Base-by-base conservation (phyloP, 2,113 vertebrate genomes). In the Myxocyprinus asiaticus region DNA sequence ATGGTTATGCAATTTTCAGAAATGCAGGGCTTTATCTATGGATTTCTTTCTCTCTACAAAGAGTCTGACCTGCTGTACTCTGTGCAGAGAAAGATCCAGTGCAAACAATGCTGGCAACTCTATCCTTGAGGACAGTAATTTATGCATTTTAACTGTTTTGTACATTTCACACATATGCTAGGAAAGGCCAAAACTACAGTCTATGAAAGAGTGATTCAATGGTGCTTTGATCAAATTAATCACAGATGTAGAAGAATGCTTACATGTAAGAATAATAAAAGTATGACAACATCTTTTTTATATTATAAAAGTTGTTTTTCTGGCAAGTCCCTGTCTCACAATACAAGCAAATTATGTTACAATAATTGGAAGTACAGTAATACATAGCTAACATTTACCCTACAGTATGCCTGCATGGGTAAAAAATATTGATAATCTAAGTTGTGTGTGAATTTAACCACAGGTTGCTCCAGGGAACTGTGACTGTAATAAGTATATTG, bases 1-100 rank as follows among this genome's bases (percentile, higher is more conserved):
- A 67, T 65, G 83, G 73, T 93, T 93, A 90, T 91, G 90, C 90
- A 93, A 92, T 91, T 90, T 89, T 91, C 86, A 91, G 85, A 86
- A 87, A 84, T 83, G 78, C 79, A 82, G 78, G 84, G 84, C 85
- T 81, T 82, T 81, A 84, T 85, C 77, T 89, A 89, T 90, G 85
- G 89, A 90, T 90, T 89, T 65, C 75, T 70, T 14, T 6, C 6
- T 44, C 47, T 22, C 70, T 81, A 11, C 65, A 73, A 70, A 67
- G 84, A 86, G 74, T 85, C 88, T 90, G 87, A 84, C 87, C 84
- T 74, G 51, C 69, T 78, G 84, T 65, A 78, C 72, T 67, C 14
- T 50, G 55, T 58, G 11, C 50, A 69, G 43, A 4, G 76, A 74
- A 70, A 17, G 43, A 59, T 44, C 79, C 70, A 81, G 48, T 58